Conservation (phyloP, 1,140 invertebrate species). For the Drosophila bocki region DNA sequence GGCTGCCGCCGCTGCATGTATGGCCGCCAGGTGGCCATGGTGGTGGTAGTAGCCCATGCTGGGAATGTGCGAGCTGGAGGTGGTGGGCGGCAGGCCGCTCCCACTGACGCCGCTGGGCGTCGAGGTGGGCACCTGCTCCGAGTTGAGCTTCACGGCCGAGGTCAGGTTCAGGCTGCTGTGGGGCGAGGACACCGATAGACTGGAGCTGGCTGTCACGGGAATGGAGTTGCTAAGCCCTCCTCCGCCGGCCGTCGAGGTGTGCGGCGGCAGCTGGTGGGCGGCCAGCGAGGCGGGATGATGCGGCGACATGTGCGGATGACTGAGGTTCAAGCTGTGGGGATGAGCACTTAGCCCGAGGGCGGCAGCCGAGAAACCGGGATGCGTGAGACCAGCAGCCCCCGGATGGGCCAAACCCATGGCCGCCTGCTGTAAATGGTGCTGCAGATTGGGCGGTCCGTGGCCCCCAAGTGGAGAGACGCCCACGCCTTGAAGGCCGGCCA, state of each 20-base stretch:
- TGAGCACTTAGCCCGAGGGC: slow-evolving; percentile 72
- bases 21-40: slow-evolving; percentile 73
- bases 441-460: slow-evolving; percentile 72
- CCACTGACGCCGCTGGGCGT: slow-evolving; percentile 47
- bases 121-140: slow-evolving; percentile 61
- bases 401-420: slow-evolving; percentile 72
- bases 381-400: slow-evolving; percentile 63
- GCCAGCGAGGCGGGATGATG: slow-evolving; percentile 68
- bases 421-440: slow-evolving; percentile 78
- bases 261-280: slow-evolving; percentile 71
- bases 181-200: slow-evolving; percentile 62
- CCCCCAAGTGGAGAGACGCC: slow-evolving; percentile 47
- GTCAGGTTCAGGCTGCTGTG: slow-evolving; percentile 73
- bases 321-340: slow-evolving; percentile 79
- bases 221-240: slow-evolving; percentile 46
- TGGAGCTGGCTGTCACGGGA: slow-evolving; percentile 47
- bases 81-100: slow-evolving; percentile 36
- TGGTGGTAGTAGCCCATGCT: slow-evolving; percentile 79
- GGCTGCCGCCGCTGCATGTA: slow-evolving; percentile 67
- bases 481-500: slow-evolving; percentile 61
- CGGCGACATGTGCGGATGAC: slow-evolving; percentile 82
- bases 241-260: slow-evolving; percentile 52
- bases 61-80: slow-evolving; percentile 78
- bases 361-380: slow-evolving; percentile 77
- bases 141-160: slow-evolving; percentile 51